Evolutionary conservation across 2,113 vertebrate genomes (phyloP), one percentile per base, ranked within the genome.

Genomic region (Panthera leo): DNA sequence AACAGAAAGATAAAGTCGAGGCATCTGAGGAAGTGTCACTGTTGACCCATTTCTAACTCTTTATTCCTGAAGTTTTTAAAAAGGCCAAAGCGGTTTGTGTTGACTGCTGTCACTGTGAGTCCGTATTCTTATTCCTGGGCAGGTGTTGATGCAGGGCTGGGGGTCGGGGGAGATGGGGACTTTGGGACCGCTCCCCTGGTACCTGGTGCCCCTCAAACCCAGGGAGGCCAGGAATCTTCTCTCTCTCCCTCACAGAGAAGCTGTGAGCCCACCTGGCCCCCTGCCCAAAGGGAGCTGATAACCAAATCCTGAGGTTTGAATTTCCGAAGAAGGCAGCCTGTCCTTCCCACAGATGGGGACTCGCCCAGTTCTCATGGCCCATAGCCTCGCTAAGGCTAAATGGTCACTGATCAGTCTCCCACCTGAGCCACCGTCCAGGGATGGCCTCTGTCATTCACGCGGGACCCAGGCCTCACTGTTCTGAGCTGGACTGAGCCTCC

Each of bases 141-240:
- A 0, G 36, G 31, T 13, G 4, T 25, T 19, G 10, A 42, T 19
- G 31, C 3, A 23, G 27, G 2, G 15, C 1, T 58, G 27, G 15
- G 27, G 39, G n/a, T 65, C 65, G 39, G 36, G 23, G 70, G 80
- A 96, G 73, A 15, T 25, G 23, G 27, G 21, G 53, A 16, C 34
- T 58, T 39, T 7, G 21, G 70, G 25, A 58, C 31, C 1, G 18
- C 11, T 39, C 29, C 29, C n/a, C 18, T 34, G 2, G 34, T 13
- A 6, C 6, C 0, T 11, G 70, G 29, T 61, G 31, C 55, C 63
- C 36, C n/a, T 29, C 34, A 53, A 15, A 63, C 15, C 55, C 21
- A 14, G 42, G 67, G n/a, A 76, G 70, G 18, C 91, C 70, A 42
- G 4, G 0, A 61, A 2, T 48, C 42, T 48, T 48, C 34, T n/a